Evolutionary conservation across 2,113 vertebrate genomes (phyloP), one percentile per base, ranked within the genome.

Genomic region (Pelvicachromis taeniatus): DNA sequence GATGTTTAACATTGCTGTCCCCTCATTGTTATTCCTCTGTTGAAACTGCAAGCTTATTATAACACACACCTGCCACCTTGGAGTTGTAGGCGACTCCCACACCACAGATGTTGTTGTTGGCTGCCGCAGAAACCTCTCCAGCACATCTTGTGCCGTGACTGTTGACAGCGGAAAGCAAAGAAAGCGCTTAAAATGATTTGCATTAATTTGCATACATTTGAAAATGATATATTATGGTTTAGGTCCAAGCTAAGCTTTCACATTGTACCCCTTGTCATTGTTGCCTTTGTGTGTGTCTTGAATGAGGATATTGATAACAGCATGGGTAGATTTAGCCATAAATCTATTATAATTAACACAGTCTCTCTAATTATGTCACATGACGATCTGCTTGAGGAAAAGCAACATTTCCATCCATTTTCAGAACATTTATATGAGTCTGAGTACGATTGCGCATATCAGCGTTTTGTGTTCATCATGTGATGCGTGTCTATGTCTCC

Each of bases 91-190:
- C 98, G 21, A 99, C 98, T 68, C 99, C 99, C 54, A 99, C 98
- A 0, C 99, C 99, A 29, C 98, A 99, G 93, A 99, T 99, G 91
- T 99, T 98, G 95, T 99, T 99, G 95, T 99, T 99, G 91, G 99
- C 98, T 26, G 97, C 97, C 0, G 99, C 98, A 70, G 99, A 99
- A 73, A 99, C 98, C 93, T 99, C 98, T 80, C 99, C 99, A 0
- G 99, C 99, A 93, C 99, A 99, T 53, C 99, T 96, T 4, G 99
- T 99, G 83, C 99, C 99, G 0, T 99, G 99, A 96, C 99, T 99
- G 94, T 33, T 81, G 87, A 82, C 19, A 90, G 26, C 17, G 56
- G 77, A 75, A 88, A 73, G 77, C 21, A 84, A 17, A 84, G 13
- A 59, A 77, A 29, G 48, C 1, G 35, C 29, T 75, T 81, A 17